Percentiles rank a stretch among this genome's conserved stretches.
These are phyloP conservation scores for Melanotaenia maccullochi DNA, from an alignment of 2,797 vertebrate species.

Conservation along the genomic window DNA sequence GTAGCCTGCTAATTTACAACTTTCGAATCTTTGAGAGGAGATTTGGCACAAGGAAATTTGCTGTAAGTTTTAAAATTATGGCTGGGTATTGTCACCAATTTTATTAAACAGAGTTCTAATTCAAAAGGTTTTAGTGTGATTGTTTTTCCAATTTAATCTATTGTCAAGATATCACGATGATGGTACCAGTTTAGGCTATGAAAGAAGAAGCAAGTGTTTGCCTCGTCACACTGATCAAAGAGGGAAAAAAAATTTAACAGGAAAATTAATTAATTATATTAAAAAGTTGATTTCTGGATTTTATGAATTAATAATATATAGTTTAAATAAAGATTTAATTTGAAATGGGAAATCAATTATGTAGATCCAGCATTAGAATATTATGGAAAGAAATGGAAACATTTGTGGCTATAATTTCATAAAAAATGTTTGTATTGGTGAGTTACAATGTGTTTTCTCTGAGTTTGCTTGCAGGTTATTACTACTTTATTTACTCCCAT, in stretches of 20 bases:
- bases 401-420: background rate
- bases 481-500: background rate
- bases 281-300: background rate
- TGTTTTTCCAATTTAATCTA: background rate
- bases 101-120: background rate
- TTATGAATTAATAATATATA: background rate
- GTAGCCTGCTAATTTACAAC: constrained; percentile 96
- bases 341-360: background rate
- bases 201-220: background rate
- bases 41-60: constrained; percentile 95
- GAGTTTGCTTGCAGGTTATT: background rate
- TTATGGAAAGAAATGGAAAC: background rate
- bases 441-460: background rate
- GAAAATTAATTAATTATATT: background rate
- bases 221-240: background rate
- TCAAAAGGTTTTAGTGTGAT: background rate
- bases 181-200: background rate
- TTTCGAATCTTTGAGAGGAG: constrained; percentile 96
- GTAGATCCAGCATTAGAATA: background rate
- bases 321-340: background rate
- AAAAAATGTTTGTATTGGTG: background rate
- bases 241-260: background rate
- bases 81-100: background rate
- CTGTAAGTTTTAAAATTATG: constrained; percentile 83
- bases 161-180: background rate